Evolutionary conservation across 1,140 invertebrate species (phyloP), one percentile per base, ranked within the genome.

Genomic region (Drosophila equinoxialis): DNA sequence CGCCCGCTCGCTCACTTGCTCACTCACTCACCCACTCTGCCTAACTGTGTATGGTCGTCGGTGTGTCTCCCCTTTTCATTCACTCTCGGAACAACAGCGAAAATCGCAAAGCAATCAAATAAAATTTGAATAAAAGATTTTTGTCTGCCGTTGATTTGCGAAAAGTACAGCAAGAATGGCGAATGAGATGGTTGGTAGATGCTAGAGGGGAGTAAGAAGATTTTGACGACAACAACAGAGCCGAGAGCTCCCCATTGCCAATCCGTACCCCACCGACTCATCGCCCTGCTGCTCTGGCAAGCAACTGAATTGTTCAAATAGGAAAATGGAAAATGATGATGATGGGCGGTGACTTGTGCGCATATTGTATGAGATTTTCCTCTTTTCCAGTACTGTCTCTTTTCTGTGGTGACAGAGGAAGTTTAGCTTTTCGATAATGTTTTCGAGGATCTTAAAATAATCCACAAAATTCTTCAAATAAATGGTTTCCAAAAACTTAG

Each of bases 71-170:
- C 30, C 33, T n/a, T 41, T 45, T 70, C 63, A 51, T 54, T 54
- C 42, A 65, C 65, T 64, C 66, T 23, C 20, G 14, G 72, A 64
- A 80, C 76, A 77, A 83, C 81, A 69, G 81, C 69, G 81, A 89
- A 89, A 83, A 89, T 89, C 84, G 84, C 84, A 89, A 89, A 89
- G 84, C 84, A 89, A 89, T 89, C 84, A 89, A 89, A 89, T 89
- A 89, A 89, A 84, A 89, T 89, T 89, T 89, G 84, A 89, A 89
- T 89, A 89, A 89, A 89, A 89, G 84, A 89, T 89, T 89, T 87
- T 89, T 84, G 84, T 89, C 84, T 89, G 84, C 81, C 81, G 85
- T 77, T 89, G 84, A 89, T 89, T 89, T 89, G 80, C 69, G 70
- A 87, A 87, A 84, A 83, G 74, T 72, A 67, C 74, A 75, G 60